Conservation (phyloP, 2,888 invertebrate species). For the Lamproptera curius region DNA sequence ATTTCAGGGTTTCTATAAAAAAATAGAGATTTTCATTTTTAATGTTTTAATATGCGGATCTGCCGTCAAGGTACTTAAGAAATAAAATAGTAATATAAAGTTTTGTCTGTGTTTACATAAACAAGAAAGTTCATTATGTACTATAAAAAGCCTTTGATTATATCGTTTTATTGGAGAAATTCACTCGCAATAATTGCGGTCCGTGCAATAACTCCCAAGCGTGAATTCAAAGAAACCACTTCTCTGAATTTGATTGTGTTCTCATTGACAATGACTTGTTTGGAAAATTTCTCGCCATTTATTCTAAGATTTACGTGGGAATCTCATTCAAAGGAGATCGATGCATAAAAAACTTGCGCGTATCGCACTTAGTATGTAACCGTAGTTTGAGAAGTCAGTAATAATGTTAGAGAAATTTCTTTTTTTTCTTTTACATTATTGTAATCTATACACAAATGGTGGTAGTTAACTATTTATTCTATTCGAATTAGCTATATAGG, state of each 20-base stretch:
- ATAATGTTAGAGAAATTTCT: background rate
- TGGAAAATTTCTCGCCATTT: slow-evolving; percentile 17
- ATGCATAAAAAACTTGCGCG: slow-evolving; percentile 7
- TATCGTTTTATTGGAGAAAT: slow-evolving; percentile 12
- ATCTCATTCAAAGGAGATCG: slow-evolving; percentile 9
- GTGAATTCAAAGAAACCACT: slow-evolving; percentile 13
- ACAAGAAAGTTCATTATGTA: no score
- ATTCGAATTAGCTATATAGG: no score
- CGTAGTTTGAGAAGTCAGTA: slow-evolving; percentile 1
- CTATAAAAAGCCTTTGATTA: background rate
- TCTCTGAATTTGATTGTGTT: slow-evolving; percentile 15
- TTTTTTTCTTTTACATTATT: background rate
- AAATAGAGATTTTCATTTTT: no score
- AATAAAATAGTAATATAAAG: no score
- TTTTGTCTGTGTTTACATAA: no score
- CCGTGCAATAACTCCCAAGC: slow-evolving; percentile 29
- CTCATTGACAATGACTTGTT: slow-evolving; percentile 19
- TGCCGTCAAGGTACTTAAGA: no score
- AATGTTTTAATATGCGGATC: no score
- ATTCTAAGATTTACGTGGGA: slow-evolving; percentile 13
- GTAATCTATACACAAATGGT: no score
- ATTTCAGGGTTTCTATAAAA: no score
- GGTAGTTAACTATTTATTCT: no score
- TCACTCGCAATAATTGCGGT: slow-evolving; percentile 32
- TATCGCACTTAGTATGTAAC: slow-evolving; percentile 6